A percentile compares a stretch with the other conserved stretches of the same genome.
Conservation (phyloP, 2,888 invertebrate species). For the Lithodes maja region DNA sequence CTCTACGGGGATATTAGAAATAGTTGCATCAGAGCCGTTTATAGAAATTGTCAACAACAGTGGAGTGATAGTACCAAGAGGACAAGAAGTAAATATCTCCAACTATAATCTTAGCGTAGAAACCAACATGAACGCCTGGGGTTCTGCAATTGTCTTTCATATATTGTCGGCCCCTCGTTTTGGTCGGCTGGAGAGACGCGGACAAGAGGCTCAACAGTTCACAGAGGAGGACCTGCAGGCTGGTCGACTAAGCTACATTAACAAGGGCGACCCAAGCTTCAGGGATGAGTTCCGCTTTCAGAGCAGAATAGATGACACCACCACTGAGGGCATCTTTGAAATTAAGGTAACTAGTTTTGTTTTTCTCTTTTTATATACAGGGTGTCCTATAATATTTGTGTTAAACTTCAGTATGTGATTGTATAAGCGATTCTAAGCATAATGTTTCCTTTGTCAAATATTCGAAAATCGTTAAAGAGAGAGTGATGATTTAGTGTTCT, state of each 20-base stretch:
- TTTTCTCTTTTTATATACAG: too few species aligned
- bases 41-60: constrained; percentile 79
- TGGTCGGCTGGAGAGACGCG: constrained; percentile 28
- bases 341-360: constrained; percentile 78
- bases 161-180: constrained; percentile 42
- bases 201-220: constrained; percentile 73
- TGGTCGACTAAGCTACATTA: constrained; percentile 79
- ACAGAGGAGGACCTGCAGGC: constrained; percentile 74
- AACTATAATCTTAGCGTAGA: constrained; percentile 75
- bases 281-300: constrained; percentile 78
- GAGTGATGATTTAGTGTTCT: too few species aligned
- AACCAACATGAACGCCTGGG: constrained; percentile 82
- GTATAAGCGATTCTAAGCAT: too few species aligned
- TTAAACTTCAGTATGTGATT: too few species aligned
- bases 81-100: constrained; percentile 72
- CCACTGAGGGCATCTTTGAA: constrained; percentile 83
- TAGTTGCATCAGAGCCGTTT: constrained; percentile 92
- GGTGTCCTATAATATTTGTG: too few species aligned
- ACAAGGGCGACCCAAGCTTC: constrained; percentile 78
- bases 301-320: constrained; percentile 79
- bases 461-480: too few species aligned
- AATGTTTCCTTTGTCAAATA: too few species aligned
- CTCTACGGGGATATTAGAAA: constrained; percentile 86
- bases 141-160: constrained; percentile 80
- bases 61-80: constrained; percentile 73